These are phyloP conservation scores for Brachyptera putata DNA, from an alignment of 2,888 invertebrate genomes.

Conservation along the genomic window DNA sequence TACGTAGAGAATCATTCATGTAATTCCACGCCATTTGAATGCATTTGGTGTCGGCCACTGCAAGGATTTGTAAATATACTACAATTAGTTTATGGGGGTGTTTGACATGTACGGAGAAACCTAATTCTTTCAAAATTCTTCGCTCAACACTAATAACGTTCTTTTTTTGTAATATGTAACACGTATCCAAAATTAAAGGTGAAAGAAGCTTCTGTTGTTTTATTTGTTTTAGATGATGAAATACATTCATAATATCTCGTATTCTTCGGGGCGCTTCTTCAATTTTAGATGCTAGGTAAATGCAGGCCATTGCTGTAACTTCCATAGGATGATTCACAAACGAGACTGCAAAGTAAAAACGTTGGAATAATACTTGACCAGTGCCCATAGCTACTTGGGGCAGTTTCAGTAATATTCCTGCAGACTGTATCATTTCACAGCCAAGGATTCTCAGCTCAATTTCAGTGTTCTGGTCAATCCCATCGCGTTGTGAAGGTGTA, in stretches of 20 bases:
- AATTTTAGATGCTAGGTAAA: neutral
- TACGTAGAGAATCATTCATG: neutral
- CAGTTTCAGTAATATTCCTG: neutral
- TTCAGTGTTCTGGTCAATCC: neutral
- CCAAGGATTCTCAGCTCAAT: neutral
- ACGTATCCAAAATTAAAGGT: neutral
- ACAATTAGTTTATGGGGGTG: neutral
- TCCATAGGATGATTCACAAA: neutral
- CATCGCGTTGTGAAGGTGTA: neutral
- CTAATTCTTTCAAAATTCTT: neutral
- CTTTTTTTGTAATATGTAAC: neutral
- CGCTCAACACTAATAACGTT: neutral
- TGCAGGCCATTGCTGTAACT: neutral
- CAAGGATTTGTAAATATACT: neutral
- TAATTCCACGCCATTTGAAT: neutral
- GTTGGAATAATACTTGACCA: neutral
- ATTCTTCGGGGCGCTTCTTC: neutral
- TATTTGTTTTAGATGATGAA: neutral
- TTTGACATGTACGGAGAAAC: neutral
- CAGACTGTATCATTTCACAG: neutral
- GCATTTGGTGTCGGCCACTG: neutral
- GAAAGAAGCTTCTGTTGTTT: neutral
- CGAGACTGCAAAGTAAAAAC: neutral
- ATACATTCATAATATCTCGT: neutral
- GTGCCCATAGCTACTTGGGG: neutral